Base-by-base conservation (phyloP, 2,797 vertebrate genomes). In the Oreochromis grahami region DNA sequence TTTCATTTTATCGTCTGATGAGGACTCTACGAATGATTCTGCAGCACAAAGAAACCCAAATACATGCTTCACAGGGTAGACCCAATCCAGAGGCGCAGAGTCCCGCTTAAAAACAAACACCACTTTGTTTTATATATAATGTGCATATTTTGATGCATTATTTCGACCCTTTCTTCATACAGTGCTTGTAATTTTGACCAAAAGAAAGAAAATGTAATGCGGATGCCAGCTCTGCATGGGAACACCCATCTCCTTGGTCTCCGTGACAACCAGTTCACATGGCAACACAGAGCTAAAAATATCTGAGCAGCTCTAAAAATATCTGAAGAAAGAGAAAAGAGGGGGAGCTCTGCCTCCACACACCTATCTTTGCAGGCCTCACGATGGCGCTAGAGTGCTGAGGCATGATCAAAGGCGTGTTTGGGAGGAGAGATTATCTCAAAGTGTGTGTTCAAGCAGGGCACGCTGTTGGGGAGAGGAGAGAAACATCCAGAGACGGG, bases 201-300 rank as follows among this genome's bases (percentile, higher is more conserved):
- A 88, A 87, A 86, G 79, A 88, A 88, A 78, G 63, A 77, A 86
- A 88, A 91, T 48, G 76, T 84, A 82, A 90, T 91, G 91, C 88
- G 90, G 91, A 93, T 92, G 88, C 92, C 88, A 90, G 91, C 92
- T 89, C 92, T 87, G 89, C 94, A 93, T 87, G 94, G 96, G 94
- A 96, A 96, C 94, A 96, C 94, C 95, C 92, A 41, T 95, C 92
- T 93, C 87, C 87, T 90, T 92, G 88, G 93, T 96, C 83, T 93
- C 93, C 89, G 87, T 94, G 94, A 96, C 94, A 93, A 95, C 93
- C 94, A 93, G 93, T 96, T 95, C 94, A 96, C 96, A 97, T 97
- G 96, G 96, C 96, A 97, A 97, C 96, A 96, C 92, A 19, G 91
- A 84, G 95, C 96, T 97, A 97, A 96, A 97, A 96, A 97, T 97